These are phyloP conservation scores for Dendrolimus kikuchii DNA, from an alignment of 1,140 invertebrate genomes.

Conservation along the genomic window DNA sequence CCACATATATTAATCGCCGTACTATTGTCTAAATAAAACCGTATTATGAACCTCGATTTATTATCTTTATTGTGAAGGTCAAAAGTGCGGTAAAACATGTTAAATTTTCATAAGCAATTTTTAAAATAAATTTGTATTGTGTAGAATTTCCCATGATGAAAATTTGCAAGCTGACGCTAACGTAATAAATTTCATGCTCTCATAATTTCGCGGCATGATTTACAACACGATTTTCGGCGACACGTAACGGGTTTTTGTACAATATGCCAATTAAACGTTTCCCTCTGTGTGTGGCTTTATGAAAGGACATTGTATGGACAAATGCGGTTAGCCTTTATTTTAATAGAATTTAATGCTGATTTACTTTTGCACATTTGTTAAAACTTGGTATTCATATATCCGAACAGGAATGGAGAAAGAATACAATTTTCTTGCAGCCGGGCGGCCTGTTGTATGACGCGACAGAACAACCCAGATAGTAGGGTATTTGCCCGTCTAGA, in stretches of 20 bases:
- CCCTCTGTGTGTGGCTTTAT: constrained; percentile 12
- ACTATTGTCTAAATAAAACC: too few relatives aligned
- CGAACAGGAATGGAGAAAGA: background rate
- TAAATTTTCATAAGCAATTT: constrained; percentile 5
- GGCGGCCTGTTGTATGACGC: too few relatives aligned
- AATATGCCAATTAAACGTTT: constrained; percentile 33
- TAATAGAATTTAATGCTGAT: background rate
- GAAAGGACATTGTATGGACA: constrained; percentile 11
- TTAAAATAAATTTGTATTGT: constrained; percentile 37
- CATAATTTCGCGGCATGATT: constrained; percentile 52
- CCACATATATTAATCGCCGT: too few relatives aligned
- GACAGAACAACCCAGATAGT: too few relatives aligned
- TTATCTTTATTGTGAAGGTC: too few relatives aligned
- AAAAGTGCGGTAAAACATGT: too few relatives aligned
- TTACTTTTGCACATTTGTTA: background rate
- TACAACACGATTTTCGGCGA: constrained; percentile 35
- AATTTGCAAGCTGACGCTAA: constrained; percentile 50
- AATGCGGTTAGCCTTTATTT: constrained; percentile 3
- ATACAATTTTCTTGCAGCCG: too few relatives aligned
- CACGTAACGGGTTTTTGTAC: constrained; percentile 31
- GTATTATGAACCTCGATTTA: too few relatives aligned
- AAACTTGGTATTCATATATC: too few relatives aligned
- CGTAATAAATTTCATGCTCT: constrained; percentile 55
- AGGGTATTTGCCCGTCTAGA: too few relatives aligned
- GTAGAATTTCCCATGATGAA: constrained; percentile 39